Base-by-base conservation (phyloP, 2,113 vertebrate species). In the Paratilapia polleni region DNA sequence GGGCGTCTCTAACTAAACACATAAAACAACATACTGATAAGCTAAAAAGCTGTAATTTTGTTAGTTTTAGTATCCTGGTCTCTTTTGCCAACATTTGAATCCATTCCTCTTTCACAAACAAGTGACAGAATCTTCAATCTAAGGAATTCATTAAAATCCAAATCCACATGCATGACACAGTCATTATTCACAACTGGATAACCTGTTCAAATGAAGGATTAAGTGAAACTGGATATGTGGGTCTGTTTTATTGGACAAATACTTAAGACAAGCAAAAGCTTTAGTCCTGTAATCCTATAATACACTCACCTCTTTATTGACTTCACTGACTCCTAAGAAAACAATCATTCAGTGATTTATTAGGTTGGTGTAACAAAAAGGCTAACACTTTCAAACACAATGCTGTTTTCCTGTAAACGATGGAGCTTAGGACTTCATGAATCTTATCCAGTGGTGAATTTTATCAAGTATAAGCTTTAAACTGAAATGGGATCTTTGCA, bases 281-380 rank as follows among this genome's bases (percentile, higher is more conserved):
- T 73, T 77, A 84, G 84, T 87, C 81, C 19, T 80, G 28, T 84
- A 89, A 91, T 87, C 80, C 90, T n/a, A 43, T 70, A 62, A 89
- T 20, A 80, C 43, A 78, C 19, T 63, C 78, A 61, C 28, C 54
- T 28, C 63, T 68, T 12, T 77, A 61, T 78, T 90, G 70, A 66
- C 28, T 64, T 36, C n/a, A 24, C 5, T 19, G 49, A 62, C 59
- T 66, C 19, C 22, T 26, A 64, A 59, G n/a, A 84, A 85, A 64
- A 68, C n/a, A 61, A 77, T 36, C 8, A 56, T 49, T 28, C 2
- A n/a, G 38, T 49, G 4, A 70, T 60, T 47, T 62, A 77, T 57
- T 36, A 11, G 36, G 20, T 28, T 28, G 8, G 1, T 49, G 4
- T 77, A 10, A 47, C 13, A 41, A 57, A 52, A 14, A 57, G 22